Evolutionary conservation across 2,888 invertebrate genomes (phyloP).

Genomic region (Troilus luridus): DNA sequence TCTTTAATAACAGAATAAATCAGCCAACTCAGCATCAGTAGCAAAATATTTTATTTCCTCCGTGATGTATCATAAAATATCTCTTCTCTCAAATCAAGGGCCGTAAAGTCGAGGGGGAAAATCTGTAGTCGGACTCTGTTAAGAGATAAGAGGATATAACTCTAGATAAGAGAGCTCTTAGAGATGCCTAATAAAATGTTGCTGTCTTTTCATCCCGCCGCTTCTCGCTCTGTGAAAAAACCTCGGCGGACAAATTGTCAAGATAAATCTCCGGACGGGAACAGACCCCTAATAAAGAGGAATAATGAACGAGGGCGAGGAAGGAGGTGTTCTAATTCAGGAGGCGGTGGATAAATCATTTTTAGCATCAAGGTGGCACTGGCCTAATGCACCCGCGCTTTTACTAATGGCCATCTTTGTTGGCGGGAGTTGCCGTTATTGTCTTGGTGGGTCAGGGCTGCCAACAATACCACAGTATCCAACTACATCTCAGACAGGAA

Average conservation of each 20-base stretch:
- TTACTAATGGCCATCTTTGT: slow-evolving; percentile 47
- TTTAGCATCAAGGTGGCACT: slow-evolving; percentile 29
- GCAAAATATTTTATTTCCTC: neutral
- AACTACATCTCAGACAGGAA: neutral
- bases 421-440: slow-evolving; percentile 20
- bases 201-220: neutral
- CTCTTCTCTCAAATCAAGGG: neutral
- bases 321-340: slow-evolving; percentile 42
- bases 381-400: slow-evolving; percentile 12
- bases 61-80: neutral
- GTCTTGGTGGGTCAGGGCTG: neutral
- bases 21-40: neutral
- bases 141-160: slow-evolving; percentile 45
- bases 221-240: neutral
- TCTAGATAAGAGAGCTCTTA: slow-evolving; percentile 22
- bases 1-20: neutral
- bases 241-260: slow-evolving; percentile 17
- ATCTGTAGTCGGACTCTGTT: slow-evolving; percentile 35
- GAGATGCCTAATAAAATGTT: slow-evolving; percentile 33
- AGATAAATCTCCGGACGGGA: neutral
- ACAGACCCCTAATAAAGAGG: slow-evolving; percentile 45
- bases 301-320: slow-evolving; percentile 21
- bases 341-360: slow-evolving; percentile 37
- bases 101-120: slow-evolving; percentile 13
- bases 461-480: neutral